These are phyloP conservation scores for Drosophila sp. DNA, from an alignment of 1,140 invertebrate species.

Conservation along the genomic window DNA sequence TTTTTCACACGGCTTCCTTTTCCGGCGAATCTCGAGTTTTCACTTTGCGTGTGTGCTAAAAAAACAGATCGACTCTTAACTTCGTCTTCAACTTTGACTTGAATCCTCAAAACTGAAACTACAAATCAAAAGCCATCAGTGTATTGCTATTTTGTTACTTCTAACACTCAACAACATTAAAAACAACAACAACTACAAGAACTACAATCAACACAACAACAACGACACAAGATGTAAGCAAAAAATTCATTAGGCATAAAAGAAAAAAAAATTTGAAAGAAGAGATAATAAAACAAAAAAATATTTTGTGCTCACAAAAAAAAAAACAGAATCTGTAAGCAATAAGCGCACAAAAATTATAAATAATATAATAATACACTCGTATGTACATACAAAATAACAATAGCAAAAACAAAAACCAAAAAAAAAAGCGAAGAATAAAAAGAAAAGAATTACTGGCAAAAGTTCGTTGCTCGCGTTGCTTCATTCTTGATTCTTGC, in stretches of 20 bases:
- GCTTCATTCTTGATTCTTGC: slow-evolving; percentile 45
- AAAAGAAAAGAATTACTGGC: slow-evolving; percentile 57
- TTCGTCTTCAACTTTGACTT: slow-evolving; percentile 14
- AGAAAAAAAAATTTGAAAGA: slow-evolving; percentile 16
- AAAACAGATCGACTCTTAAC: slow-evolving; percentile 17
- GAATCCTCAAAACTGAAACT: slow-evolving; percentile 19
- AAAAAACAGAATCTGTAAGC: slow-evolving; percentile 36
- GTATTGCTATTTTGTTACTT: slow-evolving; percentile 52
- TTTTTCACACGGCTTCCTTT: slow-evolving; percentile 48
- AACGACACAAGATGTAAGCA: slow-evolving; percentile 61
- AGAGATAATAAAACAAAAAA: slow-evolving; percentile 33
- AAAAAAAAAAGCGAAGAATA: slow-evolving; percentile 37
- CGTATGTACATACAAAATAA: slow-evolving; percentile 47
- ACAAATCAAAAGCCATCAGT: slow-evolving; percentile 35
- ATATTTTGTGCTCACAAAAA: slow-evolving; percentile 64
- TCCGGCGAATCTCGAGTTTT: slow-evolving; percentile 47
- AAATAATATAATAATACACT: slow-evolving; percentile 36
- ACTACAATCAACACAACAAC: slow-evolving; percentile 32
- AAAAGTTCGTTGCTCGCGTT: slow-evolving; percentile 75
- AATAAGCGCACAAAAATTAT: slow-evolving; percentile 31
- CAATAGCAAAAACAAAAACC: slow-evolving; percentile 34
- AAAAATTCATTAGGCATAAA: slow-evolving; percentile 43
- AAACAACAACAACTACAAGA: slow-evolving; percentile 43
- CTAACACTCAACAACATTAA: slow-evolving; percentile 37
- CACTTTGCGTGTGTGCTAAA: slow-evolving; percentile 57